phyloP scores from a whole-genome alignment of 2,113 vertebrate species.

The Passer montanus region DNA sequence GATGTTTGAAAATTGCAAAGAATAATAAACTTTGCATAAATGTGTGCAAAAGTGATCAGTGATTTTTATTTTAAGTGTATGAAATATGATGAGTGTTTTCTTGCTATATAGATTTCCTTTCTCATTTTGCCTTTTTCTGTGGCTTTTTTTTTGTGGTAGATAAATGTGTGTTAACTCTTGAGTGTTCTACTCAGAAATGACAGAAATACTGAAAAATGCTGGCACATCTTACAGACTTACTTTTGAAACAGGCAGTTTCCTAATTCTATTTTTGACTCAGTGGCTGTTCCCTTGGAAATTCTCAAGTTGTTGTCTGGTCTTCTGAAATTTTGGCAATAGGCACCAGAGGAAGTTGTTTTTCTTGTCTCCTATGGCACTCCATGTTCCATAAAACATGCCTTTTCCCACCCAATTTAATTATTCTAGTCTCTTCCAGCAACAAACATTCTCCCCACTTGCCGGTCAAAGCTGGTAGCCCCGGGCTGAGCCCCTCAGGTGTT shows the following conservation, averaged over 20 bases:
- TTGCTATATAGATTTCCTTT: neutral
- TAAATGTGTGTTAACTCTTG: constrained; percentile 22
- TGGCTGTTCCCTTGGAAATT: constrained; percentile 61
- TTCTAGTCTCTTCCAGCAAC: neutral
- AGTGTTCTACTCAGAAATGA: neutral
- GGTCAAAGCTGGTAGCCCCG: neutral
- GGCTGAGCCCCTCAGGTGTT: neutral
- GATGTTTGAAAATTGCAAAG: neutral
- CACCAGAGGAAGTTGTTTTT: constrained; percentile 42
- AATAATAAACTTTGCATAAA: neutral
- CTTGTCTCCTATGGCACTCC: neutral
- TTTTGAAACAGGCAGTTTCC: constrained; percentile 25
- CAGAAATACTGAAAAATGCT: constrained; percentile 24
- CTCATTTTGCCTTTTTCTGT: neutral
- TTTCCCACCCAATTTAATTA: neutral
- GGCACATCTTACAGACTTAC: neutral
- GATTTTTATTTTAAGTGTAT: neutral
- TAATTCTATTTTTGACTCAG: constrained; percentile 48
- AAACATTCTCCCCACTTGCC: neutral
- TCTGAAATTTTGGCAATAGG: constrained; percentile 40
- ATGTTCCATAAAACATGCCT: constrained; percentile 1
- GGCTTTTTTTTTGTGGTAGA: neutral
- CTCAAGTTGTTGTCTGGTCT: constrained; percentile 45
- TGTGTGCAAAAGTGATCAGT: neutral
- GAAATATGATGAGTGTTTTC: neutral